These are phyloP conservation scores for Coremacera marginata DNA, from an alignment of 2,888 invertebrate species.

Conservation along the genomic window DNA sequence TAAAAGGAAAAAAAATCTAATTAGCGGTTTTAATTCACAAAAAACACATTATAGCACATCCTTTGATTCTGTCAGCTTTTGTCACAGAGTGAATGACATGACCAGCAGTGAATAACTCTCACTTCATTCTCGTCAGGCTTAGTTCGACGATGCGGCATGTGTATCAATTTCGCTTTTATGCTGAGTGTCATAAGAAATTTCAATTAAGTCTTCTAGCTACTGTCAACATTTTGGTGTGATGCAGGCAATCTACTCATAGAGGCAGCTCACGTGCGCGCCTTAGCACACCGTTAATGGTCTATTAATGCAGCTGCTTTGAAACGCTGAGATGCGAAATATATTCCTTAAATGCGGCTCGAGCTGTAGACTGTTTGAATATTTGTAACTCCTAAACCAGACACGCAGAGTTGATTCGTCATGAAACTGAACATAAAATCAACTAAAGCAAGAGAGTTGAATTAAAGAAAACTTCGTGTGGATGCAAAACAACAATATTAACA, in stretches of 20 bases:
- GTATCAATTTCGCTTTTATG: conserved; percentile 32
- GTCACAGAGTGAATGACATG: background rate
- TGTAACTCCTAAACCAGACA: too few relatives aligned
- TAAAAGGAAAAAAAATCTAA: too few relatives aligned
- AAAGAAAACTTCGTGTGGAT: background rate
- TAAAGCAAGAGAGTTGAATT: background rate
- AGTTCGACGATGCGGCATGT: background rate
- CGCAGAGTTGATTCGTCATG: too few relatives aligned
- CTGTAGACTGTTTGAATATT: too few relatives aligned
- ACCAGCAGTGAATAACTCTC: background rate
- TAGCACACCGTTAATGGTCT: conserved; percentile 53
- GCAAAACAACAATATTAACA: conserved; percentile 21
- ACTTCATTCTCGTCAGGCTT: background rate
- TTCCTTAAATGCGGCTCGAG: too few relatives aligned
- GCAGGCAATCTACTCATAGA: background rate
- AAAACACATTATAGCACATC: too few relatives aligned
- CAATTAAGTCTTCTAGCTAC: conserved; percentile 22
- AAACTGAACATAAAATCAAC: background rate
- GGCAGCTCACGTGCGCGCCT: conserved; percentile 53
- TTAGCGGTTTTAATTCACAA: too few relatives aligned
- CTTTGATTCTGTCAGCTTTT: background rate
- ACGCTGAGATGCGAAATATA: too few relatives aligned
- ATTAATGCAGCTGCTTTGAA: conserved; percentile 50
- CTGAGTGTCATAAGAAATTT: conserved; percentile 28
- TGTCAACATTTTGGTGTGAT: conserved; percentile 9